Conservation (phyloP, 1,140 invertebrate species). For the Drosophila elegans region DNA sequence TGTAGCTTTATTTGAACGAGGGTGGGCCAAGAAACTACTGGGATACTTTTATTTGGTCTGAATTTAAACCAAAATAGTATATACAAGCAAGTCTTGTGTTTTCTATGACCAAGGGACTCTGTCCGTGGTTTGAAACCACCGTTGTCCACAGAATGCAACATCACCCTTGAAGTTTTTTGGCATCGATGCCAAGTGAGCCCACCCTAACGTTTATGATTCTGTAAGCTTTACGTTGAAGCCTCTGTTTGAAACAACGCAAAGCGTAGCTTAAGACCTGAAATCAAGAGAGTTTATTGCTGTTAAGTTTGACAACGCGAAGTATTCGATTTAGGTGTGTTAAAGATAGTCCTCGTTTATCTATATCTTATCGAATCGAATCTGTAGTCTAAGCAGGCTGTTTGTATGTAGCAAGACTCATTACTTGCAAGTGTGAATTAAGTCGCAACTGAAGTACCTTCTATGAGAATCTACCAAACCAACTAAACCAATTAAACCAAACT, state of each 20-base stretch:
- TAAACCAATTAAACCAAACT: conserved; percentile 32
- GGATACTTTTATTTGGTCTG: background rate
- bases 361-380: conserved; percentile 22
- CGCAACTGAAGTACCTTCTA: conserved; percentile 78
- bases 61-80: background rate
- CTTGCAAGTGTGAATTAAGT: conserved; percentile 54
- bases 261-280: conserved; percentile 61
- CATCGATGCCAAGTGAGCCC: background rate
- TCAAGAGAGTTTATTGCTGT: conserved; percentile 49
- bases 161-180: background rate
- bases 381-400: conserved; percentile 22
- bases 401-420: conserved; percentile 10
- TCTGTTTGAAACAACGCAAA: conserved; percentile 58
- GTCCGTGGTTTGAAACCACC: background rate
- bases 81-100: background rate
- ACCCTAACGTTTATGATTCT: conserved; percentile 11
- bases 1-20: conserved; percentile 23
- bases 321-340: conserved; percentile 52
- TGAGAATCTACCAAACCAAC: conserved; percentile 42
- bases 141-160: background rate
- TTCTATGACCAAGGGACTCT: background rate
- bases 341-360: conserved; percentile 41
- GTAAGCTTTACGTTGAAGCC: conserved; percentile 67
- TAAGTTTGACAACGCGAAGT: conserved; percentile 61
- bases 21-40: conserved; percentile 5